These are phyloP conservation scores for Ladona fulva DNA, from an alignment of 1,140 invertebrate genomes.

Conservation along the genomic window DNA sequence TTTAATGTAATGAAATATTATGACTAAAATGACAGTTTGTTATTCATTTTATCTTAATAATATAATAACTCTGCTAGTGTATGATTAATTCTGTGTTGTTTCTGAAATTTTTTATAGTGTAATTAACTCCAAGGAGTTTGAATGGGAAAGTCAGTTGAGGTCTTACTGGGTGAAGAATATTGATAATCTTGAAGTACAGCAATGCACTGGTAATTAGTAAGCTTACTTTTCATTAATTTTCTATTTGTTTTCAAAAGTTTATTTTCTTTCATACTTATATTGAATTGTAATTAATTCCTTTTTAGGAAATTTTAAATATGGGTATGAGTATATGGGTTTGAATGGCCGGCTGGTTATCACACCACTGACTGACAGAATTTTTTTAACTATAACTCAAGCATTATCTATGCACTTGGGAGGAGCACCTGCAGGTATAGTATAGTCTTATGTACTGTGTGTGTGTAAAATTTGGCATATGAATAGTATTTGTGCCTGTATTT, in stretches of 20 bases:
- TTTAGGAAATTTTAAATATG: slow-evolving; percentile 68
- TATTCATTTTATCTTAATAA: too few relatives aligned
- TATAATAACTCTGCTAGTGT: too few relatives aligned
- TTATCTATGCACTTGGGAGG: slow-evolving; percentile 79
- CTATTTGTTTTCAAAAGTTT: slow-evolving; percentile 12
- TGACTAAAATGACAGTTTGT: too few relatives aligned
- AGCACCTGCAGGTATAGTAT: slow-evolving; percentile 67
- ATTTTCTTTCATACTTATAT: background rate
- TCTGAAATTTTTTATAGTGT: slow-evolving; percentile 45
- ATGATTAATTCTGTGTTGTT: slow-evolving; percentile 13
- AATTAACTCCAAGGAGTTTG: slow-evolving; percentile 71
- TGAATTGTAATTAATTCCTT: slow-evolving; percentile 12
- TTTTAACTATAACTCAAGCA: slow-evolving; percentile 84
- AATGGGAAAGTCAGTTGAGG: slow-evolving; percentile 82
- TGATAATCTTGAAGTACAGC: slow-evolving; percentile 71
- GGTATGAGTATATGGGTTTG: slow-evolving; percentile 90
- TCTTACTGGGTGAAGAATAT: slow-evolving; percentile 72
- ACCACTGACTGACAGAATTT: slow-evolving; percentile 83
- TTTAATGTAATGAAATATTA: too few relatives aligned
- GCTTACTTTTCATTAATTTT: slow-evolving; percentile 16
- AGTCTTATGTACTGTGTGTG: too few relatives aligned
- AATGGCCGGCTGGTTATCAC: slow-evolving; percentile 85
- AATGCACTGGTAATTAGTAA: slow-evolving; percentile 60
- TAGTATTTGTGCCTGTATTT: too few relatives aligned
- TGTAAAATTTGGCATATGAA: too few relatives aligned